Conservation (phyloP, 2,888 invertebrate genomes). For the Napeogenes inachia region DNA sequence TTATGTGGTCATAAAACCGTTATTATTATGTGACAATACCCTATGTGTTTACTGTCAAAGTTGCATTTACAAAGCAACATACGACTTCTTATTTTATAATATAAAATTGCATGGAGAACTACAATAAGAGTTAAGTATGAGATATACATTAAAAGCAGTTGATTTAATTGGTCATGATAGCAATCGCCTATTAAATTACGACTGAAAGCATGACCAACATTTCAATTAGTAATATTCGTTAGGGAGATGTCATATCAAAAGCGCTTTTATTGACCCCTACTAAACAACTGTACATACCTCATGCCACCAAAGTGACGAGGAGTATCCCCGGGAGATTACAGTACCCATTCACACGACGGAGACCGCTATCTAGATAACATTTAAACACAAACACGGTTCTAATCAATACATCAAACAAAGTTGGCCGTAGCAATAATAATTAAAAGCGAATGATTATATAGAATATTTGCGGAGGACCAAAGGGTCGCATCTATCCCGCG, state of each 20-base stretch:
- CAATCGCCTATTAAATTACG: constrained; percentile 13
- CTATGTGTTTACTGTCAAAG: constrained; percentile 48
- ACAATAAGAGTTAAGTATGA: no score
- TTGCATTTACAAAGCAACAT: constrained; percentile 19
- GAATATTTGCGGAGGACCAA: constrained; percentile 74
- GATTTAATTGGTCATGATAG: constrained; percentile 6
- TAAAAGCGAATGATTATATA: constrained; percentile 75
- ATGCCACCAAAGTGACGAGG: constrained; percentile 34
- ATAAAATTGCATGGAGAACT: no score
- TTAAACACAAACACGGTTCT: constrained; percentile 70
- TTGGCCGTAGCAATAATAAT: constrained; percentile 73
- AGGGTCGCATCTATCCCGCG: constrained; percentile 54
- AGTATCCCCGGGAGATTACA: constrained; percentile 44
- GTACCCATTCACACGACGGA: constrained; percentile 56
- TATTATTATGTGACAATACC: constrained; percentile 64
- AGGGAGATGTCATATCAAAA: constrained; percentile 22
- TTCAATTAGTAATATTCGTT: constrained; percentile 27
- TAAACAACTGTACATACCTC: constrained; percentile 23
- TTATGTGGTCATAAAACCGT: constrained; percentile 71
- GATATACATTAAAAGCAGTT: background rate
- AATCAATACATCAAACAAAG: constrained; percentile 78
- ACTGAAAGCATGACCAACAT: constrained; percentile 15
- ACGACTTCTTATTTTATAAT: no score
- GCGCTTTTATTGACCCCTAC: constrained; percentile 29
- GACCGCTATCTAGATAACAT: constrained; percentile 53